Evolutionary conservation across 2,888 invertebrate species (phyloP), one percentile per base, ranked within the genome.

Genomic region (Callyntrura sp.): DNA sequence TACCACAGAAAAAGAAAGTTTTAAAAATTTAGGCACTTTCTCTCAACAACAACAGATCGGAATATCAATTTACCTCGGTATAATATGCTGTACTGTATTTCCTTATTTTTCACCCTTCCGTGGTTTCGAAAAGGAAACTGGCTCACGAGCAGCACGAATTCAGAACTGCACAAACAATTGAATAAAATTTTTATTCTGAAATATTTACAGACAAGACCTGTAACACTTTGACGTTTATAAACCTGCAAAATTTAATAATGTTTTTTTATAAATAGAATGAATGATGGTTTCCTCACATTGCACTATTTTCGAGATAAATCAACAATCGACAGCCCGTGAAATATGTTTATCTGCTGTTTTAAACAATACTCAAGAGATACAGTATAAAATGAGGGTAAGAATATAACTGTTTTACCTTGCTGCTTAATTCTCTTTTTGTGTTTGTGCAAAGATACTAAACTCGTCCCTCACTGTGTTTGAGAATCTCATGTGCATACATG

Each of bases 71-170:
- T 20, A 12, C 28, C 28, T 20, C 23, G 9, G 4, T 73, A 17
- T 11, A 5, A 11, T 12, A 45, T 62, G 17, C 62, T 17, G 17
- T 4, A 9, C 9, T 23, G 9, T 51, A 51, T 2, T 23, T 28
- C 79, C 43, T n/a, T 28, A 76, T 3, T 76, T n/a, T 73, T 85
- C 73, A 85, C 84, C 51, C 84, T 73, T 76, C 57, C 70, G 73
- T 85, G 73, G 14, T 73, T 85, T 85, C 55, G 73, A 85, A 85
- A 85, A 43, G 51, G 70, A 84, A 70, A 84, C 51, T 70, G 76
- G 48, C 35, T 3, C 43, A 62, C 35, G 35, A 45, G 48, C 65
- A 83, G 35, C 82, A 68, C 70, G 17, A 14, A 25, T 28, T 20
- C 43, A 43, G 25, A 28, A 12, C 45, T 35, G 5, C 60, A 60